Evolutionary conservation across 2,888 invertebrate species (phyloP).

Genomic region (Microchrysa polita): DNA sequence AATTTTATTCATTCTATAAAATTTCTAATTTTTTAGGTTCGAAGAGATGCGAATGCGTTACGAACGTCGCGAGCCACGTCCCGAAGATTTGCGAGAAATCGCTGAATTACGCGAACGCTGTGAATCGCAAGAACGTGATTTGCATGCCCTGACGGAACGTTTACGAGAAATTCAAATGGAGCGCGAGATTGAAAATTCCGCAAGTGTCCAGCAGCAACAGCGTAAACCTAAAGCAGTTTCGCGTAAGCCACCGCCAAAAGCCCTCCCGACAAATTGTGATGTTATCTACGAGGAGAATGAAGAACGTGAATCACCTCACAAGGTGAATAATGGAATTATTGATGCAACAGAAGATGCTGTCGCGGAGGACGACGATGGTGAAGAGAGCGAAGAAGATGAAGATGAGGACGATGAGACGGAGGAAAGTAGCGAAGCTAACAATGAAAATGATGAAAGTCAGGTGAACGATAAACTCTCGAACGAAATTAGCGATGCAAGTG

Average conservation of each 20-base stretch:
- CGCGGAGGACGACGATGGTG: neutral
- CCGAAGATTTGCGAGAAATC: constrained; percentile 68
- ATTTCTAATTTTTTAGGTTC: constrained; percentile 64
- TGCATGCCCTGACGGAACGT: constrained; percentile 68
- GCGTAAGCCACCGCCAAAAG: constrained; percentile 62
- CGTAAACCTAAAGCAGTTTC: constrained; percentile 52
- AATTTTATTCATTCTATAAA: too few relatives aligned
- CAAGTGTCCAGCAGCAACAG: constrained; percentile 29
- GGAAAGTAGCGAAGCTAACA: neutral
- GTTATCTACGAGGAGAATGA: constrained; percentile 64
- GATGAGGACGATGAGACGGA: neutral
- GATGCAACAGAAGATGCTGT: neutral
- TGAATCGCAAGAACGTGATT: constrained; percentile 69
- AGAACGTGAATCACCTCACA: constrained; percentile 47
- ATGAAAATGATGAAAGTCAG: neutral
- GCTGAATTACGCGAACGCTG: constrained; percentile 68
- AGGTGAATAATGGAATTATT: constrained; percentile 5
- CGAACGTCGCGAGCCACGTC: constrained; percentile 68
- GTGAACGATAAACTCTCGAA: neutral
- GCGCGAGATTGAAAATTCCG: constrained; percentile 56
- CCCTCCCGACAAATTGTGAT: constrained; percentile 63
- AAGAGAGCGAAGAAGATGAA: neutral
- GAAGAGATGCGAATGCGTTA: constrained; percentile 70
- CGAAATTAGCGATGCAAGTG: neutral
- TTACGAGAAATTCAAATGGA: constrained; percentile 69